Evolutionary conservation across 2,888 invertebrate genomes (phyloP).

Genomic region (Tupiocoris notatus): DNA sequence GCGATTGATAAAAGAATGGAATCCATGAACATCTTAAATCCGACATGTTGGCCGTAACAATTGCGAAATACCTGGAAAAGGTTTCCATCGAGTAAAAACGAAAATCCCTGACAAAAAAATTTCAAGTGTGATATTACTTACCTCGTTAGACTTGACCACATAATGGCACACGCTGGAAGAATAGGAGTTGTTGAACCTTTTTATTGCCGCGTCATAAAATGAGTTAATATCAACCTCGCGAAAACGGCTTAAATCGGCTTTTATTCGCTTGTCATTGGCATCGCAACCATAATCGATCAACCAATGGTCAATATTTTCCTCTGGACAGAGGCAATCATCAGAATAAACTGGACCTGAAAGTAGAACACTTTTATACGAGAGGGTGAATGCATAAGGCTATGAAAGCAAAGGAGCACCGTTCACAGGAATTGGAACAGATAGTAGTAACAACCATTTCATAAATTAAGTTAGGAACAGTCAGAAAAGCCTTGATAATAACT

Average conservation of each 20-base stretch:
- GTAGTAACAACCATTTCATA: too few species aligned
- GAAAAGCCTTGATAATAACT: too few species aligned
- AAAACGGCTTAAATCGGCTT: conserved; percentile 69
- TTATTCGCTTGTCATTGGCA: conserved; percentile 66
- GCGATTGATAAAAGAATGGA: conserved; percentile 76
- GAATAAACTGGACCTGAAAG: conserved; percentile 67
- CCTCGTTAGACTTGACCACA: conserved; percentile 74
- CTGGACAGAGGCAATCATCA: conserved; percentile 84
- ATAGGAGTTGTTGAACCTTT: conserved; percentile 73
- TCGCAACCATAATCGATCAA: conserved; percentile 65
- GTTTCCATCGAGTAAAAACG: too few species aligned
- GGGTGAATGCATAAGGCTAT: too few species aligned
- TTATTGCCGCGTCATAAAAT: conserved; percentile 63
- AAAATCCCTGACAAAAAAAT: too few species aligned
- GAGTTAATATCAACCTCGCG: conserved; percentile 67
- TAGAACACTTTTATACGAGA: too few species aligned
- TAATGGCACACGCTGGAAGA: conserved; percentile 89
- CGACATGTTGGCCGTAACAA: conserved; percentile 92
- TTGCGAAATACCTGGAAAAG: conserved; percentile 69
- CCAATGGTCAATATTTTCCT: conserved; percentile 64
- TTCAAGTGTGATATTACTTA: conserved; percentile 50
- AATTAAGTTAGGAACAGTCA: too few species aligned
- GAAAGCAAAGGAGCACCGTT: too few species aligned
- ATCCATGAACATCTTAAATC: conserved; percentile 95
- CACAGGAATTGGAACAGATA: too few species aligned